Base-by-base conservation (phyloP, 2,113 vertebrate species). In the Rutilus rutilus region DNA sequence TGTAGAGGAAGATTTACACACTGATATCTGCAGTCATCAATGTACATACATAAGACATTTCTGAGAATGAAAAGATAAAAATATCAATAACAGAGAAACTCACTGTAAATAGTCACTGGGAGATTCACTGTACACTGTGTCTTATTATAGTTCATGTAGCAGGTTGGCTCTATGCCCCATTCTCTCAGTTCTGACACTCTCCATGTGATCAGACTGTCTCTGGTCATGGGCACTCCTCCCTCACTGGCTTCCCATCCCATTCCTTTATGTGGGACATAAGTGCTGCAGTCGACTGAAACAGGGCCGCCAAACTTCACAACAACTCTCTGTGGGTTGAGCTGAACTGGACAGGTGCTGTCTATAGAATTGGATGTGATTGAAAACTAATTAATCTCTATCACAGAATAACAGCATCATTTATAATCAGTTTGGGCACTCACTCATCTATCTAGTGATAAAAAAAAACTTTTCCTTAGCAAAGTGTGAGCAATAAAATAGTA, bases 41-140 rank as follows among this genome's bases (percentile, higher is more conserved):
- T 57, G 73, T 69, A 23, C 0, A 4, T 33, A 33, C 0, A 42
- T 11, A 23, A 39, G 33, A 39, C 11, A 71, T 74, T n/a, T 14
- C 39, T 74, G 21, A 74, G 71, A 47, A 74, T 74, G 33, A 33
- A 33, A 4, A 33, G 3, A 6, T 11, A 74, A 17, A 5, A 82
- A 30, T 21, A 21, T 30, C 15, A 77, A 19, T 50, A 77, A 11
- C 25, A 27, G 50, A 10, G 50, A 30, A 77, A 52, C 75, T 77
- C 1, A 77, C 45, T 77, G 90, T 94, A 95, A 21, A 96, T 11
- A 0, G 1, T 88, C 87, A 94, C 2, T 84, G 69, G 5, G 42
- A 92, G 6, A 9, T 0, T 78, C 90, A 36, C 0, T 0, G 0
- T 84, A 30, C 0, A 19, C 42, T 42, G 42, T 42, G 21, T 0